phyloP scores from a whole-genome alignment of 1,140 invertebrate genomes.

The Drosophila neocordata region DNA sequence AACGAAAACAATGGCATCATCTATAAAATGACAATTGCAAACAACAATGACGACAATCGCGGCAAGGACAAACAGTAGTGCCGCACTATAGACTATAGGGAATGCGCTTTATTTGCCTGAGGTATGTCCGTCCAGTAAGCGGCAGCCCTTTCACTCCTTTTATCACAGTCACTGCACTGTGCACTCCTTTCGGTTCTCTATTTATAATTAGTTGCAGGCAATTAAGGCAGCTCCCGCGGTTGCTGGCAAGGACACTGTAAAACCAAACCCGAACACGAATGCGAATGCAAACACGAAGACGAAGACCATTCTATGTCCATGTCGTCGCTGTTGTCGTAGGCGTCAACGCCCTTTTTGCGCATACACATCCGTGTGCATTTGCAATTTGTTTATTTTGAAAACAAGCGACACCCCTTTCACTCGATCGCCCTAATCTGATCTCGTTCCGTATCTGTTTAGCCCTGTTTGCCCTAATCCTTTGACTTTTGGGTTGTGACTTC shows the following conservation, averaged over 20 bases:
- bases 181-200: constrained; percentile 39
- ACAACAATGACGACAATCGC: constrained; percentile 80
- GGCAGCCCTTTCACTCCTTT: constrained; percentile 61
- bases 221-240: constrained; percentile 70
- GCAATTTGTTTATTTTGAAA: constrained; percentile 81
- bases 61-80: constrained; percentile 77
- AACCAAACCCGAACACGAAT: too few species aligned
- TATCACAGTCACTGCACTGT: background rate
- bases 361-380: constrained; percentile 39
- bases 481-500: constrained; percentile 54
- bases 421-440: constrained; percentile 17
- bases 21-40: constrained; percentile 81
- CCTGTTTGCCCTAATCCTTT: constrained; percentile 67
- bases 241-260: constrained; percentile 55
- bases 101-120: constrained; percentile 1
- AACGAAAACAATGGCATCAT: constrained; percentile 70
- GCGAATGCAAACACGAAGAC: background rate
- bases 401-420: constrained; percentile 76
- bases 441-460: constrained; percentile 36
- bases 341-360: constrained; percentile 26
- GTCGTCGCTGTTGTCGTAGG: constrained; percentile 14
- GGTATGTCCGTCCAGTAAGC: background rate
- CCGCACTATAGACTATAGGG: background rate
- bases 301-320: too few species aligned
- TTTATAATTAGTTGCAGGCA: constrained; percentile 80